These are phyloP conservation scores for Tenebrio molitor DNA, from an alignment of 1,140 invertebrate genomes.

Conservation along the genomic window DNA sequence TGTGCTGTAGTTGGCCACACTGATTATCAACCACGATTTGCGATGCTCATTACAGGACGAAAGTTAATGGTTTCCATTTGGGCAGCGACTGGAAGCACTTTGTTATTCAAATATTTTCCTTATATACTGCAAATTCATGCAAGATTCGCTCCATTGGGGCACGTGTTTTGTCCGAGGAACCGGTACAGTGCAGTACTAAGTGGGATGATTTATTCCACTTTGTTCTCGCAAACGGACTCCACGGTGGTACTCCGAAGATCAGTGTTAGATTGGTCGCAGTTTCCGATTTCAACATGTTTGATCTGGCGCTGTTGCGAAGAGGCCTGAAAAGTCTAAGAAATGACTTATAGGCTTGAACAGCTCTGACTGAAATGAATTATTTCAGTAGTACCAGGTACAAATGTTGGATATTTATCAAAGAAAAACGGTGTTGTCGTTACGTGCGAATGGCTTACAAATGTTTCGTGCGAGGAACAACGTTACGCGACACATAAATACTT, in stretches of 20 bases:
- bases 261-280: too few species aligned
- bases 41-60: slow-evolving; percentile 29
- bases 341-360: too few species aligned
- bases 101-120: slow-evolving; percentile 46
- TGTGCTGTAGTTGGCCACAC: slow-evolving; percentile 42
- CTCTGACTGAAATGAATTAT: too few species aligned
- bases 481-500: slow-evolving; percentile 4
- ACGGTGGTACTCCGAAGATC: too few species aligned
- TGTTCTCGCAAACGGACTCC: slow-evolving; percentile 5
- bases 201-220: slow-evolving; percentile 25
- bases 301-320: too few species aligned
- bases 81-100: slow-evolving; percentile 32
- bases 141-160: not conserved
- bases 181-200: not conserved
- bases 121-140: slow-evolving; percentile 40
- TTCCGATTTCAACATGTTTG: too few species aligned
- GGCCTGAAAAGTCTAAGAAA: too few species aligned
- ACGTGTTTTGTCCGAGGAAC: not conserved
- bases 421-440: too few species aligned
- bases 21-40: slow-evolving; percentile 48
- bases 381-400: too few species aligned
- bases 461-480: too few species aligned
- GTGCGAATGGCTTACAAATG: too few species aligned
- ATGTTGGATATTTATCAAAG: too few species aligned
- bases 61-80: slow-evolving; percentile 31